Conservation (phyloP, 2,113 vertebrate species). For the Lonchura striata region DNA sequence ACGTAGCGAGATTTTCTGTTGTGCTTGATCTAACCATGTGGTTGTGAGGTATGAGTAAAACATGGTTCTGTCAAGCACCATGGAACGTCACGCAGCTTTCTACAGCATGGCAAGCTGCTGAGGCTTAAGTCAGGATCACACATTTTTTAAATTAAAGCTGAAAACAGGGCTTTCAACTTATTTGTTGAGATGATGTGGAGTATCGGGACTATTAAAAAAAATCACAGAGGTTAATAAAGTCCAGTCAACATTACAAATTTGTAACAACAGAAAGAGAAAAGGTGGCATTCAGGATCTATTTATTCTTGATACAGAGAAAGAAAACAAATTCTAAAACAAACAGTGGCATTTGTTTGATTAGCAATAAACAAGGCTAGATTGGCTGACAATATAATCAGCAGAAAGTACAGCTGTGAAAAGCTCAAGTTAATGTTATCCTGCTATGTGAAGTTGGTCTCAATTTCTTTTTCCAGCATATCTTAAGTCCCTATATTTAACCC, state of each 20-base stretch:
- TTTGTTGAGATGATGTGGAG: conserved; percentile 61
- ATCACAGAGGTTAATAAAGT: conserved; percentile 52
- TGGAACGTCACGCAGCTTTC: conserved; percentile 98
- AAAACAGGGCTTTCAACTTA: conserved; percentile 67
- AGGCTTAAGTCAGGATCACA: conserved; percentile 77
- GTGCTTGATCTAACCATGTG: conserved; percentile 99
- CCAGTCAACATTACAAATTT: conserved; percentile 25
- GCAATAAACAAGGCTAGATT: conserved; percentile 66
- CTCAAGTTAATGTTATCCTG: conserved; percentile 75
- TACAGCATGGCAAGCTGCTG: conserved; percentile 94
- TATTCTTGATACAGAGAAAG: conserved; percentile 56
- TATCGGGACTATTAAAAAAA: conserved; percentile 45
- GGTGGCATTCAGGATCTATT: conserved; percentile 56
- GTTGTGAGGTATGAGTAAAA: conserved; percentile 98
- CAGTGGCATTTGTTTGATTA: conserved; percentile 65
- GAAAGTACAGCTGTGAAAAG: conserved; percentile 86
- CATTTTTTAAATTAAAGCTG: conserved; percentile 65
- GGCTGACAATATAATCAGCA: conserved; percentile 77
- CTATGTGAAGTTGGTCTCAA: conserved; percentile 74
- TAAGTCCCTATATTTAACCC: conserved; percentile 74
- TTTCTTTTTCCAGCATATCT: conserved; percentile 73
- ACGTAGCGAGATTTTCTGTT: conserved; percentile 98
- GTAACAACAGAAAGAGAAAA: conserved; percentile 42
- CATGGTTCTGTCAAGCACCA: conserved; percentile 99
- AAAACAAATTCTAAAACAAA: conserved; percentile 65